Evolutionary conservation across 2,888 invertebrate genomes (phyloP), one percentile per base, ranked within the genome.

Genomic region (Cenopis cana): DNA sequence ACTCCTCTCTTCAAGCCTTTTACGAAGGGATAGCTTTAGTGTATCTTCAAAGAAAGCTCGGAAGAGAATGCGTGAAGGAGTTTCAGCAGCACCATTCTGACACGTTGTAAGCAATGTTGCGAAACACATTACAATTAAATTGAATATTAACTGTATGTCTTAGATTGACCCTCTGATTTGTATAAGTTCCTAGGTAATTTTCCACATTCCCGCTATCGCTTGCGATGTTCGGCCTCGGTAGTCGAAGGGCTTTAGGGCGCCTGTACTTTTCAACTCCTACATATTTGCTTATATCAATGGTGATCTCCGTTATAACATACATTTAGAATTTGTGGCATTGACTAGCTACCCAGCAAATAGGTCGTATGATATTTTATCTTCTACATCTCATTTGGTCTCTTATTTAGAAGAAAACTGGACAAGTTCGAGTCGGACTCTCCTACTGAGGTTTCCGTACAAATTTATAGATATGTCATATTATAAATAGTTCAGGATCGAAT

Each of bases 241-340:
- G n/a, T 1, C 17, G 41, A 41, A 55, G 66, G 60, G 55, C 24
- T 60, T 66, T 60, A 60, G 66, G 66, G 17, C 17, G 60, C 49
- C 61, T 49, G 46, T 59, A 55, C 60, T 71, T 71, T 66, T 60
- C 54, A 71, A 71, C 66, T 66, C 60, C 55, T 61, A 60, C 66
- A 67, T 67, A 71, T 71, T 66, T 71, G 60, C 71, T 46, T 38
- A 61, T 61, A 67, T 67, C 61, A 61, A 61, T 71, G 66, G 61
- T 49, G 36, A 71, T 66, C 70, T 61, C 55, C 46, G 70, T 66
- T 55, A 70, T 66, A 49, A 14, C 59, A 59, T 46, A 60, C 55
- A 71, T 71, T 71, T 67, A 55, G 66, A 71, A 60, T 46, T 60
- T 65, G 52, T 78, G 79, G 80, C 79, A 81, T 83, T 82, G 82